Percentiles rank a stretch among this genome's conserved stretches.
Evolutionary conservation across 2,113 vertebrate genomes (phyloP).

Genomic region (Sinocyclocheilus maitianheensis): DNA sequence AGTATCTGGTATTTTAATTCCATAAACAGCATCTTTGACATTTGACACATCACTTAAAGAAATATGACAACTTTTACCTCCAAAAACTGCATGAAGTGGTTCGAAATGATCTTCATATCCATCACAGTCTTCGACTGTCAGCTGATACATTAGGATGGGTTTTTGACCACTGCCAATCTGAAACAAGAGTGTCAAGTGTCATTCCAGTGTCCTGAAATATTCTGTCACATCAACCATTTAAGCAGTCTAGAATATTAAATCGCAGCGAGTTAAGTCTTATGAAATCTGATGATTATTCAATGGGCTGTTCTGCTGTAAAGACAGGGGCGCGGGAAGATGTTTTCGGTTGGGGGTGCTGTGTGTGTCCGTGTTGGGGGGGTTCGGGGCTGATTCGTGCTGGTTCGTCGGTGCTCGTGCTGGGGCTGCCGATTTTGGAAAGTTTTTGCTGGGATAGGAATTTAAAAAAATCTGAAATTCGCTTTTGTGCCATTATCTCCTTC

Average conservation of each 20-base stretch:
- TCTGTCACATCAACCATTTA: not conserved
- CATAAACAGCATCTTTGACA: not conserved
- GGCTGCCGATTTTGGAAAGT: no score
- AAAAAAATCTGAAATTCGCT: no score
- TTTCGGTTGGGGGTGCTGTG: no score
- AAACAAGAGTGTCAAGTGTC: constrained; percentile 26
- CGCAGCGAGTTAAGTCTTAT: not conserved
- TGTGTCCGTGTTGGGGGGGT: no score
- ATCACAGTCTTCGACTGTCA: constrained; percentile 62
- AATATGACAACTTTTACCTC: constrained; percentile 62
- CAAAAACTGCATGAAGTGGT: constrained; percentile 63
- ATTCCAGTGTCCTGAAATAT: not conserved
- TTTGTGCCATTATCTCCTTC: no score
- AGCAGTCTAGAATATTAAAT: not conserved
- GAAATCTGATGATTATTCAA: not conserved
- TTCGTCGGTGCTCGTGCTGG: no score
- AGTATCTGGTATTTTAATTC: not conserved
- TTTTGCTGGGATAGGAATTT: no score
- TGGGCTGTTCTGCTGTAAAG: not conserved
- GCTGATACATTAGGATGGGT: constrained; percentile 69
- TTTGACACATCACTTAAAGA: constrained; percentile 4
- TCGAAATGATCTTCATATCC: constrained; percentile 46
- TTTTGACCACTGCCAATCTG: constrained; percentile 62
- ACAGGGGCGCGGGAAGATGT: no score
- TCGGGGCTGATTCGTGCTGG: no score